phyloP scores from a whole-genome alignment of 1,140 invertebrate species.

The Nephotettix cincticeps region DNA sequence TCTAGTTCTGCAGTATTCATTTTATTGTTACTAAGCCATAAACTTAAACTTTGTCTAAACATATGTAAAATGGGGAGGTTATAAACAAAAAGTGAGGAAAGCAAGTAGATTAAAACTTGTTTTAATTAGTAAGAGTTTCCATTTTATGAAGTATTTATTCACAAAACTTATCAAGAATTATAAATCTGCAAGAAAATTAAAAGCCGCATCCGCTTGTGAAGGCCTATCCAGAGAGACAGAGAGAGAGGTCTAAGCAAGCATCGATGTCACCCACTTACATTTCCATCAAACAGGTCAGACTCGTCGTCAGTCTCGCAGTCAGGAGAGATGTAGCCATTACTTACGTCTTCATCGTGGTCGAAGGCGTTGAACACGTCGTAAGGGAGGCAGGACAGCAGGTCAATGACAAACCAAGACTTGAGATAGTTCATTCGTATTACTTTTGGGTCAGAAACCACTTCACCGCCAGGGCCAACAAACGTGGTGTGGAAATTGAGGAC shows the following conservation, averaged over 20 bases:
- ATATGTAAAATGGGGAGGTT: too few relatives aligned
- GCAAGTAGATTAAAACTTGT: too few relatives aligned
- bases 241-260: background rate
- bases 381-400: slow-evolving; percentile 97
- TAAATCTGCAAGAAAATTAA: background rate
- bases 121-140: too few relatives aligned
- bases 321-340: slow-evolving; percentile 46
- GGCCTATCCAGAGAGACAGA: background rate
- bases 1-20: too few relatives aligned
- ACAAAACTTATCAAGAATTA: background rate
- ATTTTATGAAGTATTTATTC: background rate
- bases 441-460: slow-evolving; percentile 97
- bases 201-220: background rate
- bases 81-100: too few relatives aligned
- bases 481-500: slow-evolving; percentile 99
- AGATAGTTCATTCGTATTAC: slow-evolving; percentile 98
- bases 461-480: slow-evolving; percentile 97
- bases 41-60: too few relatives aligned
- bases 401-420: slow-evolving; percentile 99
- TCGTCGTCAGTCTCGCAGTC: slow-evolving; percentile 28
- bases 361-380: slow-evolving; percentile 99
- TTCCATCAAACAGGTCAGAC: slow-evolving; percentile 37
- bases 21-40: too few relatives aligned
- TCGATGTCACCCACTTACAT: slow-evolving; percentile 38
- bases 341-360: slow-evolving; percentile 97